Conservation (phyloP, 2,797 vertebrate genomes). For the Coracias cyanogaster region DNA sequence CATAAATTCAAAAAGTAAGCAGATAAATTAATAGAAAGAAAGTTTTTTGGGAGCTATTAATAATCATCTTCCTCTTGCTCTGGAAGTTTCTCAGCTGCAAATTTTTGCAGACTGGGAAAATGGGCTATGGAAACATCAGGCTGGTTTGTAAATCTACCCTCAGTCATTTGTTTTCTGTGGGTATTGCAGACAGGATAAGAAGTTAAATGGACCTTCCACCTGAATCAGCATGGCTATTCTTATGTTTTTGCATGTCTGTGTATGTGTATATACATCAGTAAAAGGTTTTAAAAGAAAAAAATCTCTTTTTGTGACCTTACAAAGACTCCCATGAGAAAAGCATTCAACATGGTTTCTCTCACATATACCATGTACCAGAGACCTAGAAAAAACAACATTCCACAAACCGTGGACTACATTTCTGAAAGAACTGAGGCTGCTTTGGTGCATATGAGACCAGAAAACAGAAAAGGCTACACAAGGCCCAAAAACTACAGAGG, state of each 20-base stretch:
- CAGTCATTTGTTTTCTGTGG: not conserved
- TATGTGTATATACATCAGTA: not conserved
- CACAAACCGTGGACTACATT: not conserved
- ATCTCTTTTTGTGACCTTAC: not conserved
- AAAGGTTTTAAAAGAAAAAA: not conserved
- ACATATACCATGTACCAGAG: too few relatives aligned
- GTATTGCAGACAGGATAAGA: not conserved
- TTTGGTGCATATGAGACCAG: not conserved
- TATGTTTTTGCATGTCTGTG: not conserved
- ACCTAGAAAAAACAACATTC: not conserved
- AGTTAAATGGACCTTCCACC: not conserved
- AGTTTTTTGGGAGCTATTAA: not conserved
- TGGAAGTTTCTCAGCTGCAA: not conserved
- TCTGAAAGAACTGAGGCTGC: not conserved
- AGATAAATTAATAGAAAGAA: not conserved
- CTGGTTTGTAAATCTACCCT: not conserved
- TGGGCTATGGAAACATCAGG: not conserved
- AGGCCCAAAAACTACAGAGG: not conserved
- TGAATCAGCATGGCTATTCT: rapidly evolving
- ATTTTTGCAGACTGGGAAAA: not conserved
- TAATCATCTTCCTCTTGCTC: not conserved
- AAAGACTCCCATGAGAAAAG: not conserved
- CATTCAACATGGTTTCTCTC: not conserved
- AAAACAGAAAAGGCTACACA: not conserved
- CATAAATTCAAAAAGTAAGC: not conserved